Conservation (phyloP, 2,113 vertebrate species). For the Cinclus cinclus region DNA sequence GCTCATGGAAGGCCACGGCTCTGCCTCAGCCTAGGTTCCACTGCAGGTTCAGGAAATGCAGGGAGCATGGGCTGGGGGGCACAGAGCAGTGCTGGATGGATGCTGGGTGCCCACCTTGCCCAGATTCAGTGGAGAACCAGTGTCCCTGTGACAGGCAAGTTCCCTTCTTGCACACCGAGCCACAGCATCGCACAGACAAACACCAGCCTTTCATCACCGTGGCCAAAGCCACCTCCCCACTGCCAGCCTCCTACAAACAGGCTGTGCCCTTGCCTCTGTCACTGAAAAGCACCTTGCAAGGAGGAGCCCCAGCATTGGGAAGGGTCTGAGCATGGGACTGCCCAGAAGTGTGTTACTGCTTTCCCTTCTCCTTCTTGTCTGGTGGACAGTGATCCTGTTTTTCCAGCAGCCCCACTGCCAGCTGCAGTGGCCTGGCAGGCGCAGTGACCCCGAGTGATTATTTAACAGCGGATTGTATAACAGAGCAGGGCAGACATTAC, state of each 20-base stretch:
- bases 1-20: background rate
- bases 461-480: slow-evolving; percentile 40
- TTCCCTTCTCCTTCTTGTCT: background rate
- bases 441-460: background rate
- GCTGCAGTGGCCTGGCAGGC: background rate
- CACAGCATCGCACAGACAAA: background rate
- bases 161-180: background rate
- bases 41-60: background rate
- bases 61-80: background rate
- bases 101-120: background rate
- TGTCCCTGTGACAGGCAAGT: background rate
- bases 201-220: background rate
- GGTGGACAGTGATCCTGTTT: background rate
- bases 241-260: background rate
- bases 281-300: background rate
- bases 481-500: background rate
- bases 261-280: background rate
- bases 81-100: background rate
- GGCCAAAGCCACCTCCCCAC: background rate
- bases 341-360: background rate
- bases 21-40: background rate
- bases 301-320: background rate
- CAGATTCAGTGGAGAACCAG: background rate
- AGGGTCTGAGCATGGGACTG: background rate
- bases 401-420: background rate